Evolutionary conservation across 2,888 invertebrate species (phyloP), one percentile per base, ranked within the genome.

Genomic region (Acanthosoma haemorrhoidale): DNA sequence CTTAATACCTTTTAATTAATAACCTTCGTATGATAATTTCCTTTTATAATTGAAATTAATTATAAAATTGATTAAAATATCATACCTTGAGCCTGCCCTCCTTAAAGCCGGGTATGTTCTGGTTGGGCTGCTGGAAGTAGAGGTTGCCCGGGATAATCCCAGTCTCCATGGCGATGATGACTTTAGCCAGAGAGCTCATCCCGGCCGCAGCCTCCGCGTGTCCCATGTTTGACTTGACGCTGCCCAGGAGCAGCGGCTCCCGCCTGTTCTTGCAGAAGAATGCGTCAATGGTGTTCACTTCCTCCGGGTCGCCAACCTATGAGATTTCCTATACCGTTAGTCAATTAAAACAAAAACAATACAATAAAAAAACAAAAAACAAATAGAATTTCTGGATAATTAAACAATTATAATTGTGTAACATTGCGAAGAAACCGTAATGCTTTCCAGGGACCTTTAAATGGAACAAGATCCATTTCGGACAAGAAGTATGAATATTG

Each of bases 191-290:
- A 1, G 95, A 91, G 78, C 94, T 93, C 25, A 97, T 83, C 29
- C 95, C 96, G 57, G 93, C 92, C 1, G 91, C 91, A 0, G 96
- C 94, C 81, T 99, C 98, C 3, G 96, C 90, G 80, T 99, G 98
- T 1, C 98, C 98, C 95, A 98, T 96, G 82, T 98, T 99, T 21
- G 96, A 96, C 80, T 99, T 99, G 0, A 97, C 93, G 0, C 97
- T 96, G 16, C 98, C 98, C 77, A 99, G 88, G 51, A 96, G 81
- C 58, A 99, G 84, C 5, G 97, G 95, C 32, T 82, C 81, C 71
- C 84, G 83, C 59, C 94, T 86, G 73, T 88, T 88, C 79, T 88
- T 87, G 82, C 95, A 96, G 82, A 96, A 95, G 72, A 94, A 85
- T 74, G 94, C 92, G 0, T 92, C 90, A 75, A 99, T 94, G 0